Evolutionary conservation across 2,113 vertebrate species (phyloP), one percentile per base, ranked within the genome.

Genomic region (Phoenicopterus ruber): DNA sequence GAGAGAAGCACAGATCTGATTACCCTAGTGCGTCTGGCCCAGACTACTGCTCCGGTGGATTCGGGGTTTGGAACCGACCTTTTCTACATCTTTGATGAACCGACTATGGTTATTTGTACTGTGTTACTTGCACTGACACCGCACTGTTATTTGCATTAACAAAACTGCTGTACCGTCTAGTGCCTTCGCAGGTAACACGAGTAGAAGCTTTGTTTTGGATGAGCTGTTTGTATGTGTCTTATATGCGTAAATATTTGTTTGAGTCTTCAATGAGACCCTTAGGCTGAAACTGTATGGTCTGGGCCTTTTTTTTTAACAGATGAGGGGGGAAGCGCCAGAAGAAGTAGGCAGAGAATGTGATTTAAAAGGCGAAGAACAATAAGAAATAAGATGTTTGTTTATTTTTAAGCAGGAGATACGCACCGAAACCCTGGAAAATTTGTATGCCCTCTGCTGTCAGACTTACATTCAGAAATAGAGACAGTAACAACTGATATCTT

Each of bases 271-370:
- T 81, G 24, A 82, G 44, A 59, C 38, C 19, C 76, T 13, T 8
- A 71, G 46, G 5, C 10, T 74, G 20, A 14, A 71, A 86, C 10
- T 19, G 6, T 36, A 25, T 6, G 8, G 38, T 65, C 34, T 67
- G 34, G 46, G 34, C 10, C 6, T 59, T 50, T 54, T 50, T 54
- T 62, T n/a, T 72, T 18, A 26, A 40, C 10, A 66, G 31, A 31
- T 47, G 46, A 86, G 12, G 6, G 1, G 44, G 3, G 6, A 76
- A 84, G 4, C 0, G 0, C 14, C 22, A 57, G 44, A 59, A 78
- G 17, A 47, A 73, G 14, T 4, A 47, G 26, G 7, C 7, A 52
- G 22, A 49, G 6, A 89, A 44, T 50, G 29, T 32, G 7, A 46
- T 59, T 69, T 79, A 29, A 80, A 85, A 91, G 29, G 10, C 4